Percentiles rank a stretch among this genome's conserved stretches.
These are phyloP conservation scores for Ornithoptera priamus DNA, from an alignment of 2,888 invertebrate genomes.

Conservation along the genomic window DNA sequence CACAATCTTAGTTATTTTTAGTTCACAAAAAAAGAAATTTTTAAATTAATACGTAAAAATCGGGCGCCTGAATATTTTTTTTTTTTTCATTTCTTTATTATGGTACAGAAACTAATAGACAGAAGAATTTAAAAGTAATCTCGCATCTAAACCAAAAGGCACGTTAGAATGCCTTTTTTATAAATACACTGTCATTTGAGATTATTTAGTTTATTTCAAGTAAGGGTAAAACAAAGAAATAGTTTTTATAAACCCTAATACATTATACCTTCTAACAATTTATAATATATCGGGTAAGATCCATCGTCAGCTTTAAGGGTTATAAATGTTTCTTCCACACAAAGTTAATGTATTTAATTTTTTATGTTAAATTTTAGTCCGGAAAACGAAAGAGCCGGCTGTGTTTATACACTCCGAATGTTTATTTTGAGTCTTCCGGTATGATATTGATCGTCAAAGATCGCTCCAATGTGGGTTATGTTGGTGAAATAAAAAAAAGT, in stretches of 20 bases:
- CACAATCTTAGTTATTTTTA: no score
- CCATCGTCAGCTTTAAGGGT: neutral
- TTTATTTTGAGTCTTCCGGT: constrained; percentile 9
- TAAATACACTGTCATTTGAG: no score
- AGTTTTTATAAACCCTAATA: neutral
- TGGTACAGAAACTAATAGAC: no score
- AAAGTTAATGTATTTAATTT: constrained; percentile 1
- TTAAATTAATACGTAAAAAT: no score
- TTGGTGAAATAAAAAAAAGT: neutral
- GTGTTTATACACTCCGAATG: constrained; percentile 3
- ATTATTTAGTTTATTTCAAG: no score
- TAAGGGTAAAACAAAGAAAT: neutral
- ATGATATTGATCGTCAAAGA: constrained; percentile 5
- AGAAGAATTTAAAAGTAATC: no score
- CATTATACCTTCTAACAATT: neutral
- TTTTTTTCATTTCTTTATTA: no score
- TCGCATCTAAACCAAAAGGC: no score
- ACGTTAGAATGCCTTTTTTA: no score
- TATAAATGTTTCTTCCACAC: neutral
- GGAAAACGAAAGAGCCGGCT: neutral
- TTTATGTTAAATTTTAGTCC: neutral
- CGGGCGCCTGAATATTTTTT: no score
- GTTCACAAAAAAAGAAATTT: no score
- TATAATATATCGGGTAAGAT: neutral
- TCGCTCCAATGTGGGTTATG: neutral